Evolutionary conservation across 2,797 vertebrate species (phyloP).

Genomic region (Salarias fasciatus): DNA sequence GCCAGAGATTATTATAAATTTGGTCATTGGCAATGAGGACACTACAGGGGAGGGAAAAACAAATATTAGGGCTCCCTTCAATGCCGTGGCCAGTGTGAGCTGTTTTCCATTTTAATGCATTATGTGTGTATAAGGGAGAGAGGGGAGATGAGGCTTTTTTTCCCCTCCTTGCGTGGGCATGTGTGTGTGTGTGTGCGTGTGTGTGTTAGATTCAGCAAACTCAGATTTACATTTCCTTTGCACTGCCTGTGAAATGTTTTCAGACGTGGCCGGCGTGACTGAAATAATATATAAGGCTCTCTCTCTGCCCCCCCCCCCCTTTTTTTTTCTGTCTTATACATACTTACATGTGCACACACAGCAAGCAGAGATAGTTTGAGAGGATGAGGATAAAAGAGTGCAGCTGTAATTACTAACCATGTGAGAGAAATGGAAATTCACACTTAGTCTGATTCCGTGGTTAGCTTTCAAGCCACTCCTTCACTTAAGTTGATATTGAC

Average conservation of each 20-base stretch:
- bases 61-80: slow-evolving; percentile 85
- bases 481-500: slow-evolving; percentile 70
- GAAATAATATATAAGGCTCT: slow-evolving; percentile 80
- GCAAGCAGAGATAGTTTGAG: slow-evolving; percentile 51
- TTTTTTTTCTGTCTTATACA: slow-evolving; percentile 37
- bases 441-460: slow-evolving; percentile 63
- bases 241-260: slow-evolving; percentile 81
- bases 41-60: slow-evolving; percentile 85
- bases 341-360: slow-evolving; percentile 45
- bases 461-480: slow-evolving; percentile 68
- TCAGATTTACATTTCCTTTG: slow-evolving; percentile 80
- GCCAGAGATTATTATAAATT: slow-evolving; percentile 86
- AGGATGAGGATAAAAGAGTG: slow-evolving; percentile 60
- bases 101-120: slow-evolving; percentile 88
- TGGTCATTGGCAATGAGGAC: slow-evolving; percentile 84
- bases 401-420: slow-evolving; percentile 71
- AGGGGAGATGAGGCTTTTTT: slow-evolving; percentile 68
- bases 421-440: slow-evolving; percentile 77
- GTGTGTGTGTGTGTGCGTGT: slow-evolving; percentile 41
- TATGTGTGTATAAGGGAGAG: slow-evolving; percentile 78
- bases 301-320: slow-evolving; percentile 25
- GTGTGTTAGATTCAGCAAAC: slow-evolving; percentile 72
- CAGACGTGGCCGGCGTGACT: slow-evolving; percentile 79
- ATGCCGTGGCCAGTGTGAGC: slow-evolving; percentile 76
- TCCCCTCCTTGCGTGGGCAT: slow-evolving; percentile 34